A percentile compares a stretch with the other conserved stretches of the same genome.
Evolutionary conservation across 2,113 vertebrate species (phyloP).

Genomic region (Marmota monax): DNA sequence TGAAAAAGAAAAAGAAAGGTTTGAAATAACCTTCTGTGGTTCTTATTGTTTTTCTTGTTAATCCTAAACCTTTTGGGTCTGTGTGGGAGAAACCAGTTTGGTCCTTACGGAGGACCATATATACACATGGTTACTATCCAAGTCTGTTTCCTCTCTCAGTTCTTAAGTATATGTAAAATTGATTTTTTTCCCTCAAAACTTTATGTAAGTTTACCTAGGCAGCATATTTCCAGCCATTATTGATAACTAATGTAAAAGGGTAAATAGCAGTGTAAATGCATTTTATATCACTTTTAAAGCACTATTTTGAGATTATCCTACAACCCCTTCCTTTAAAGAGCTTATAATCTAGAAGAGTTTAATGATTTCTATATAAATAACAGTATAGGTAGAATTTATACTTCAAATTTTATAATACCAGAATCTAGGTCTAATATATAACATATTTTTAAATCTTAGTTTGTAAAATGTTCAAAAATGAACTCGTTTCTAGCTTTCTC

Average conservation of each 20-base stretch:
- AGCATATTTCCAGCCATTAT: slow-evolving; percentile 18
- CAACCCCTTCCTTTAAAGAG: neutral
- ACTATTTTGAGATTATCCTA: slow-evolving; percentile 18
- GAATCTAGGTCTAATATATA: neutral
- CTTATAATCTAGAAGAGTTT: slow-evolving; percentile 15
- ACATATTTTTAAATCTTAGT: slow-evolving; percentile 32
- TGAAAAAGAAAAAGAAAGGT: neutral
- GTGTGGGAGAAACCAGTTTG: neutral
- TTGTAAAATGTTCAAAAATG: slow-evolving; percentile 11
- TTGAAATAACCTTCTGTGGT: neutral
- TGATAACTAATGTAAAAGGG: slow-evolving; percentile 14
- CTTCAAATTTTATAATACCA: slow-evolving; percentile 27
- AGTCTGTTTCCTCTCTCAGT: neutral
- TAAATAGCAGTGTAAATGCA: neutral
- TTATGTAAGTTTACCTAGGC: neutral
- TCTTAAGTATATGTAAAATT: neutral
- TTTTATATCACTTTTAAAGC: slow-evolving; percentile 31
- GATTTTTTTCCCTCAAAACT: neutral
- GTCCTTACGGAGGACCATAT: neutral
- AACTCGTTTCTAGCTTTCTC: neutral
- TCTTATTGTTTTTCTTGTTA: slow-evolving; percentile 38
- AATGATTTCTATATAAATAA: neutral
- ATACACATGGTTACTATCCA: neutral
- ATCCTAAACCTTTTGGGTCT: neutral
- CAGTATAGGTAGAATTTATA: neutral